Conservation (phyloP, 2,797 vertebrate genomes). For the Basileuterus tristriatus region DNA sequence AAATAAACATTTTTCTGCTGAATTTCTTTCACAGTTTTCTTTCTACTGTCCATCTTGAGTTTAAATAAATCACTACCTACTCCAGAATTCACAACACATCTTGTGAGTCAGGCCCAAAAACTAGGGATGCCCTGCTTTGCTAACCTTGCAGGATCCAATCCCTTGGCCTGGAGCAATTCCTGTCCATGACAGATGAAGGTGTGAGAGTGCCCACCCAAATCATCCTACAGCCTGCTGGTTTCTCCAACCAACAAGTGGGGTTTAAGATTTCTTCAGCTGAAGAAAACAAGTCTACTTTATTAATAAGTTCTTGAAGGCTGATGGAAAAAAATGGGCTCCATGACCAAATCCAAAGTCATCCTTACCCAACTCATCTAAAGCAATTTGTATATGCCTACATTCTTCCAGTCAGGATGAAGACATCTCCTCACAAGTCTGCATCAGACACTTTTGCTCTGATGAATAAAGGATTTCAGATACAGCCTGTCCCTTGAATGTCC, state of each 20-base stretch:
- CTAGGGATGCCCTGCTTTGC: background rate
- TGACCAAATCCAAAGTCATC: fast-evolving
- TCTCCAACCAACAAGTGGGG: background rate
- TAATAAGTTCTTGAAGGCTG: background rate
- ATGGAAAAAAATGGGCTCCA: background rate
- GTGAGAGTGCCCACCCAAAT: background rate
- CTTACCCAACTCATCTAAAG: background rate
- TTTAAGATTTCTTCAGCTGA: background rate
- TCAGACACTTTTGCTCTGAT: background rate
- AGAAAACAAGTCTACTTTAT: background rate
- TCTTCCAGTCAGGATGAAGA: background rate
- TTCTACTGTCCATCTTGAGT: background rate
- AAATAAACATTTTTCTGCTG: background rate
- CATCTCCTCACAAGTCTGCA: background rate
- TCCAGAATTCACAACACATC: background rate
- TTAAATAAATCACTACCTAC: background rate
- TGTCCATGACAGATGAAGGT: background rate
- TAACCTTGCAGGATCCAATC: background rate
- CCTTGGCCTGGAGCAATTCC: background rate
- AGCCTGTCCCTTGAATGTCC: background rate
- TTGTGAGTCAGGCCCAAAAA: background rate
- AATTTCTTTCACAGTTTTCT: background rate
- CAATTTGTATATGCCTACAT: background rate
- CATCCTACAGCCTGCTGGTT: background rate
- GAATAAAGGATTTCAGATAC: background rate